phyloP scores from a whole-genome alignment of 2,113 vertebrate species.

The Anhinga rufa region DNA sequence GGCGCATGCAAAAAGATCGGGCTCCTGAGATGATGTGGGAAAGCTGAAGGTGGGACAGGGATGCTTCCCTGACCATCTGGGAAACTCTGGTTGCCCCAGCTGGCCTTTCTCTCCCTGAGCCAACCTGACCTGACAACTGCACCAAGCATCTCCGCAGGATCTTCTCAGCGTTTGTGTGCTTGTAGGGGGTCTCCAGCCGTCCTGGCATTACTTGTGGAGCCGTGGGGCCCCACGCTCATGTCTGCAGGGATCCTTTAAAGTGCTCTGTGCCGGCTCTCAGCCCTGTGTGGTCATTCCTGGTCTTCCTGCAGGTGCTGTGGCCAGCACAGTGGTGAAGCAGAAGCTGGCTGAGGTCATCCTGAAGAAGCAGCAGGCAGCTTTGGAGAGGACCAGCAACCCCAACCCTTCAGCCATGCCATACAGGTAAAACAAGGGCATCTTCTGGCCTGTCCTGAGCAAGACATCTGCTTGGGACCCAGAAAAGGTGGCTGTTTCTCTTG shows the following conservation, averaged over 20 bases:
- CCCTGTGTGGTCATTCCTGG: not conserved
- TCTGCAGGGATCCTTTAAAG: not conserved
- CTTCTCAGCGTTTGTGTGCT: not conserved
- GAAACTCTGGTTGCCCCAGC: not conserved
- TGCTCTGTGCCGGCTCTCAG: not conserved
- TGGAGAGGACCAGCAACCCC: slow-evolving; percentile 74
- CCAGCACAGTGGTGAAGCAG: slow-evolving; percentile 90
- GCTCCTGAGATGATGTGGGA: not conserved
- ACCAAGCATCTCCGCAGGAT: not conserved
- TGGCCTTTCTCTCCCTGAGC: not conserved
- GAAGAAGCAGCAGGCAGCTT: slow-evolving; percentile 87
- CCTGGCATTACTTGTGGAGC: not conserved
- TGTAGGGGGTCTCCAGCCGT: not conserved
- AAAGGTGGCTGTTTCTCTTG: not conserved
- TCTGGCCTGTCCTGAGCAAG: not conserved
- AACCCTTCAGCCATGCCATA: slow-evolving; percentile 63
- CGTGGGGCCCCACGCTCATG: too few species aligned
- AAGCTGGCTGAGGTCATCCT: slow-evolving; percentile 90
- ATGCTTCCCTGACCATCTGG: not conserved
- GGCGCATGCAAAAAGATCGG: not conserved
- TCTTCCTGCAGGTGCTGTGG: slow-evolving; percentile 80
- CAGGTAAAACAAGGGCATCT: slow-evolving; percentile 66
- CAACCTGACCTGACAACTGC: not conserved
- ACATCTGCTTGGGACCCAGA: too few species aligned
- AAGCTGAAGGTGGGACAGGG: not conserved